Evolutionary conservation across 1,140 invertebrate species (phyloP).

Genomic region (Microvelia longipes): DNA sequence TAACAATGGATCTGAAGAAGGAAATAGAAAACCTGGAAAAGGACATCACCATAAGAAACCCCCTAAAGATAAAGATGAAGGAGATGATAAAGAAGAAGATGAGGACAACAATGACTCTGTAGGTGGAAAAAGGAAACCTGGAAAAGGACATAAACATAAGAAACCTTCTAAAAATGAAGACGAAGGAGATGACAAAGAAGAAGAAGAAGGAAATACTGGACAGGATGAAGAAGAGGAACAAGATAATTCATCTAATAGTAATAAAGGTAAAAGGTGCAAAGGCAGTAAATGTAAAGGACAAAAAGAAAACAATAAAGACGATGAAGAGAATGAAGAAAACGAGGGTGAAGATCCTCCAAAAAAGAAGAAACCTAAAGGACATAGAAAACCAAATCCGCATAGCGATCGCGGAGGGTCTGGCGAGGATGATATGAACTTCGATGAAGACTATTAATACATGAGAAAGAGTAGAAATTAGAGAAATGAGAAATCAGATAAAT

Average conservation of each 20-base stretch:
- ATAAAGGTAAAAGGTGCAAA: background rate
- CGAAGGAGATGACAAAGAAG: background rate
- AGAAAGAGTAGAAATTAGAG: too few relatives aligned
- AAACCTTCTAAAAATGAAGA: too few relatives aligned
- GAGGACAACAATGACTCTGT: background rate
- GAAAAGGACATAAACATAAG: too few relatives aligned
- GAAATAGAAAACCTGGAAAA: background rate
- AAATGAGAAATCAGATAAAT: too few relatives aligned
- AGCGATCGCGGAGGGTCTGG: too few relatives aligned
- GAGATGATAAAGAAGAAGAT: background rate
- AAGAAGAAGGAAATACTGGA: background rate
- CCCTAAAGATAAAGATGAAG: background rate
- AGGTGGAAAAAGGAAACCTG: background rate
- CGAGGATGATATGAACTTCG: too few relatives aligned
- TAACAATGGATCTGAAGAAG: background rate
- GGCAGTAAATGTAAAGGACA: background rate
- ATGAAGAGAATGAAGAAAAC: too few relatives aligned
- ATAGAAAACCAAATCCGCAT: too few relatives aligned
- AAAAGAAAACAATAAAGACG: background rate
- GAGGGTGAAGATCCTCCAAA: too few relatives aligned
- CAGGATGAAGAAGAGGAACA: background rate
- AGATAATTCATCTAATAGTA: background rate
- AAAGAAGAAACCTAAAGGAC: too few relatives aligned
- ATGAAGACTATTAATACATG: too few relatives aligned
- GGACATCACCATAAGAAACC: background rate